Percentiles rank a stretch among this genome's conserved stretches.
These are phyloP conservation scores for Leptinotarsa peninsularis DNA, from an alignment of 2,888 invertebrate species.

Conservation along the genomic window DNA sequence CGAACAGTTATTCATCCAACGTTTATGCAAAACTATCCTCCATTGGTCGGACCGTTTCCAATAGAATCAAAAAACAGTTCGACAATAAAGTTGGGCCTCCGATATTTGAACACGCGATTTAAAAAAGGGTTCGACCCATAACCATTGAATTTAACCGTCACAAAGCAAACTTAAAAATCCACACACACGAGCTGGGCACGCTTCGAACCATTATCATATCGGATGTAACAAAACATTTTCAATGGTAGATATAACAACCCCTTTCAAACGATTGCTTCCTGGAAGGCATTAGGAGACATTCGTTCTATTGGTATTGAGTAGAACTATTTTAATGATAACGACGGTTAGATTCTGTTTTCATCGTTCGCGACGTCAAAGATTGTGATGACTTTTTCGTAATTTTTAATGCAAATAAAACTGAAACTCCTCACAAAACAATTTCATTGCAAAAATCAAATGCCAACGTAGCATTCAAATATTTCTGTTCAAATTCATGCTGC, in stretches of 20 bases:
- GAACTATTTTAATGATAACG: not conserved
- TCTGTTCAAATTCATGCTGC: no score
- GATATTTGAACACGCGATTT: constrained; percentile 60
- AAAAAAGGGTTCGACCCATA: constrained; percentile 50
- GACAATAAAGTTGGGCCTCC: constrained; percentile 50
- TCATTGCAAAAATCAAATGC: no score
- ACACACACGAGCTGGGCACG: constrained; percentile 60
- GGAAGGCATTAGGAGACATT: constrained; percentile 17
- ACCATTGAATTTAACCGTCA: constrained; percentile 41
- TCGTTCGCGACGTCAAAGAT: no score
- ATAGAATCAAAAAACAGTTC: constrained; percentile 48
- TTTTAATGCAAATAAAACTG: no score
- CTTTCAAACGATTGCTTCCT: constrained; percentile 28
- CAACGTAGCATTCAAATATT: no score
- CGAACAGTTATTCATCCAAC: constrained; percentile 23
- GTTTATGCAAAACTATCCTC: constrained; percentile 53
- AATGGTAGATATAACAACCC: constrained; percentile 41
- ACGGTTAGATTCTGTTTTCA: no score
- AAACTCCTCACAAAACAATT: no score
- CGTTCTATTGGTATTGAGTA: not conserved
- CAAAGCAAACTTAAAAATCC: constrained; percentile 55
- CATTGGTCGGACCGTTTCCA: constrained; percentile 51
- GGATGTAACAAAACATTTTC: constrained; percentile 42
- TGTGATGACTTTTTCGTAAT: no score
- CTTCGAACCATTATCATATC: constrained; percentile 59